Evolutionary conservation across 2,113 vertebrate species (phyloP).

Genomic region (Motacilla tschutschensis): DNA sequence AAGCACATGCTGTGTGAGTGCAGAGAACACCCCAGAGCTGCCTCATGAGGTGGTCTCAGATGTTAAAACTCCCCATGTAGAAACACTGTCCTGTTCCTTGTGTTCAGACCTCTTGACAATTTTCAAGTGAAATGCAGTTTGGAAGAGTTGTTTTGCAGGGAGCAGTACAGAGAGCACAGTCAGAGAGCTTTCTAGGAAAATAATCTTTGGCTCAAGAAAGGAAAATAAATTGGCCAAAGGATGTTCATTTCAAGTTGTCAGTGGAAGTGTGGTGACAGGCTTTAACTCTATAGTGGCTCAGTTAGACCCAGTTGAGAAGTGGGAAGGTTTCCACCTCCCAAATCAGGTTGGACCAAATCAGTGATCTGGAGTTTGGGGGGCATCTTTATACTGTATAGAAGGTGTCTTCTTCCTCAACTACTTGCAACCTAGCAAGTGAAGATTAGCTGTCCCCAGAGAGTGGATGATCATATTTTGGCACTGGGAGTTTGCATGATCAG

Average conservation of each 20-base stretch:
- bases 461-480: not conserved
- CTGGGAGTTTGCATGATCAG: not conserved
- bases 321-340: not conserved
- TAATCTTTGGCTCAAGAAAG: slow-evolving; percentile 7
- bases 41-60: not conserved
- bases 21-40: not conserved
- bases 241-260: slow-evolving; percentile 1
- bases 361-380: not conserved
- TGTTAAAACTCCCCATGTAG: not conserved
- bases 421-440: not conserved
- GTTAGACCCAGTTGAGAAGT: not conserved
- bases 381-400: not conserved
- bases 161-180: not conserved
- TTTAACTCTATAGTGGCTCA: not conserved
- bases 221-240: slow-evolving; percentile 23
- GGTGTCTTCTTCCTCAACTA: not conserved
- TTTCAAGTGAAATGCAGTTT: not conserved
- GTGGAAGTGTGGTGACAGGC: not conserved
- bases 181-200: slow-evolving; percentile 45
- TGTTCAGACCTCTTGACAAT: not conserved
- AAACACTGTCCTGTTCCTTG: not conserved
- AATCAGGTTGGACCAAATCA: not conserved
- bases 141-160: not conserved
- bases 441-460: not conserved
- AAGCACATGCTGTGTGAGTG: not conserved